Evolutionary conservation across 2,888 invertebrate genomes (phyloP).

Genomic region (Trissolcus brochymenae): DNA sequence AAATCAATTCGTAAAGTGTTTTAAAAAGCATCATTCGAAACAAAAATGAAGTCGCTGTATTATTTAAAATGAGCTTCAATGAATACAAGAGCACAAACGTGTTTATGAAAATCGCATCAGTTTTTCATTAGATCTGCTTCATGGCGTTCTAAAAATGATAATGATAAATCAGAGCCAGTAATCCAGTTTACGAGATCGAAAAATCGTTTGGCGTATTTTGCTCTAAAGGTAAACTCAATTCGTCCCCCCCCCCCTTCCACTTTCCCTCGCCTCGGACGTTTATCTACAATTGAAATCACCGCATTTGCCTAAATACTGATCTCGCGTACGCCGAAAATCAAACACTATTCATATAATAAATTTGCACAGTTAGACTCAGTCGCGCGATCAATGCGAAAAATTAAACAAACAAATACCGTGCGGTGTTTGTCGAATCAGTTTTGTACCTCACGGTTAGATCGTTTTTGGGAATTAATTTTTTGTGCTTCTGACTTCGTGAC

Average conservation of each 20-base stretch:
- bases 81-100: too few species aligned
- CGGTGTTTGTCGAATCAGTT: too few species aligned
- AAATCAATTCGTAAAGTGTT: too few species aligned
- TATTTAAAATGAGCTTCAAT: not conserved
- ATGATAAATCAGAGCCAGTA: conserved; percentile 5
- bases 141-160: conserved; percentile 5
- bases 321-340: conserved; percentile 1
- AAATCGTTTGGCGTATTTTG: conserved; percentile 13
- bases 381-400: too few species aligned
- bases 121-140: conserved; percentile 2
- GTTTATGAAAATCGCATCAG: not conserved
- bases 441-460: too few species aligned
- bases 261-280: conserved; percentile 3
- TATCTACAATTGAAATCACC: conserved; percentile 23
- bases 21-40: too few species aligned
- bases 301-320: conserved; percentile 19
- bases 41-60: too few species aligned
- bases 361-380: too few species aligned
- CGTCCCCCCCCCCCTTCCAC: too few species aligned
- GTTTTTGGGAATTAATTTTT: too few species aligned
- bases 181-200: conserved; percentile 3
- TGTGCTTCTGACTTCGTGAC: too few species aligned
- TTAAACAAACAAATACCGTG: too few species aligned
- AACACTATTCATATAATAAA: conserved; percentile 32
- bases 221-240: not conserved